A percentile compares a stretch with the other conserved stretches of the same genome.
Evolutionary conservation across 1,140 invertebrate species (phyloP).

Genomic region (Drosophila kohkoa): DNA sequence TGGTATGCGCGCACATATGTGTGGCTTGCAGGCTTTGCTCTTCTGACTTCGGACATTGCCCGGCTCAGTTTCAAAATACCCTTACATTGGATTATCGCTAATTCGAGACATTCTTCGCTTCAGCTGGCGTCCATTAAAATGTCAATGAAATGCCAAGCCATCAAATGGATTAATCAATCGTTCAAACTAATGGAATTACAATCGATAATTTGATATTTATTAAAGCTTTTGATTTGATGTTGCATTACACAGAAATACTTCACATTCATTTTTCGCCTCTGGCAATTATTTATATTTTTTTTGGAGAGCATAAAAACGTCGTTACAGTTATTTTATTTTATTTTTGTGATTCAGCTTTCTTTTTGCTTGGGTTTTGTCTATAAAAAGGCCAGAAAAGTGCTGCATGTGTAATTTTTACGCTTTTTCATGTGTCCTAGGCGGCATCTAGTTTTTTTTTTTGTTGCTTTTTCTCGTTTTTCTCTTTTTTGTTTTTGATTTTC

Average conservation of each 20-base stretch:
- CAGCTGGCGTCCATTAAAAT: conserved; percentile 3
- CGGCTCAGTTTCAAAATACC: conserved; percentile 39
- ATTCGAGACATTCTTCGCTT: neutral
- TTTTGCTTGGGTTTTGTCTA: conserved; percentile 33
- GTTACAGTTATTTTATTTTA: neutral
- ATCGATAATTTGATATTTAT: neutral
- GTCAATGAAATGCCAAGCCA: conserved; percentile 3
- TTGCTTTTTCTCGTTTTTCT: conserved; percentile 2
- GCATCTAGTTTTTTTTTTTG: conserved; percentile 27
- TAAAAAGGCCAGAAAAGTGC: conserved; percentile 68
- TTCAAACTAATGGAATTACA: neutral
- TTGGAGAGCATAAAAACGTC: neutral
- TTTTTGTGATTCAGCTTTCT: neutral
- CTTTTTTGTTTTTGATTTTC: conserved; percentile 53
- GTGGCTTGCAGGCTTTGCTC: conserved; percentile 64
- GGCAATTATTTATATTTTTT: neutral
- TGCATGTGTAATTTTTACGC: conserved; percentile 78
- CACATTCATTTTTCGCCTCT: neutral
- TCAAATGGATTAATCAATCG: conserved; percentile 2
- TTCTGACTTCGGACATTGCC: conserved; percentile 65
- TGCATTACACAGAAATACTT: neutral
- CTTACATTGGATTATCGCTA: conserved; percentile 4
- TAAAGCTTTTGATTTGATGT: neutral
- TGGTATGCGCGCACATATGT: conserved; percentile 43
- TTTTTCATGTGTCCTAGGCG: conserved; percentile 57